These are phyloP conservation scores for Drosophila tani DNA, from an alignment of 1,140 invertebrate species.

Conservation along the genomic window DNA sequence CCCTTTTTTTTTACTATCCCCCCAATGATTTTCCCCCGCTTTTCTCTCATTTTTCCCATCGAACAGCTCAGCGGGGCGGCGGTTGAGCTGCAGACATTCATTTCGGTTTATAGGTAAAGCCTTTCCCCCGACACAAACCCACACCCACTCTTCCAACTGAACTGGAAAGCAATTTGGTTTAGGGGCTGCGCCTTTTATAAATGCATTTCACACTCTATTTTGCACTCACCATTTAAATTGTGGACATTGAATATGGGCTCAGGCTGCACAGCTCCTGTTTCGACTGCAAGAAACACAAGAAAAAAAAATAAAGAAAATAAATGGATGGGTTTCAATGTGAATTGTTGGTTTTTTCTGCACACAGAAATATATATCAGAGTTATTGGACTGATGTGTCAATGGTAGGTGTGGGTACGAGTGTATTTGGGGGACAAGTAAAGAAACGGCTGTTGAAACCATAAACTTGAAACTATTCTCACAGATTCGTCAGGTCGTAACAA, in stretches of 20 bases:
- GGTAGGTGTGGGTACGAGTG: neutral
- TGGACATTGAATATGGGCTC: conserved; percentile 50
- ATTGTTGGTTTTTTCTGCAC: too few species aligned
- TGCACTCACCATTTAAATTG: conserved; percentile 78
- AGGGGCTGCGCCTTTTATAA: conserved; percentile 41
- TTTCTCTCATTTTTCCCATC: conserved; percentile 5
- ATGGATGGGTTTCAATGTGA: neutral
- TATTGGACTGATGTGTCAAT: neutral
- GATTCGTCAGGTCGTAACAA: too few species aligned
- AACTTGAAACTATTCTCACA: neutral
- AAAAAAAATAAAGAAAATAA: neutral
- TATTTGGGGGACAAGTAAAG: neutral
- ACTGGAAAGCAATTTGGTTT: conserved; percentile 73
- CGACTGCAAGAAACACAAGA: conserved; percentile 14
- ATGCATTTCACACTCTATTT: conserved; percentile 71
- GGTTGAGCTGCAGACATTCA: conserved; percentile 63
- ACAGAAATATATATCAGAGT: neutral
- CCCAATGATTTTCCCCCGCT: neutral
- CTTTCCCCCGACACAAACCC: neutral
- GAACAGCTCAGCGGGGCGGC: conserved; percentile 22
- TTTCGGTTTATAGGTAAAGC: conserved; percentile 71
- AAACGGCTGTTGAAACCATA: conserved; percentile 1
- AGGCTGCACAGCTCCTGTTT: conserved; percentile 40
- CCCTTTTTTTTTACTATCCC: neutral
- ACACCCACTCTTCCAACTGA: conserved; percentile 10